Evolutionary conservation across 1,140 invertebrate genomes (phyloP).

Genomic region (Cotesia glomerata): DNA sequence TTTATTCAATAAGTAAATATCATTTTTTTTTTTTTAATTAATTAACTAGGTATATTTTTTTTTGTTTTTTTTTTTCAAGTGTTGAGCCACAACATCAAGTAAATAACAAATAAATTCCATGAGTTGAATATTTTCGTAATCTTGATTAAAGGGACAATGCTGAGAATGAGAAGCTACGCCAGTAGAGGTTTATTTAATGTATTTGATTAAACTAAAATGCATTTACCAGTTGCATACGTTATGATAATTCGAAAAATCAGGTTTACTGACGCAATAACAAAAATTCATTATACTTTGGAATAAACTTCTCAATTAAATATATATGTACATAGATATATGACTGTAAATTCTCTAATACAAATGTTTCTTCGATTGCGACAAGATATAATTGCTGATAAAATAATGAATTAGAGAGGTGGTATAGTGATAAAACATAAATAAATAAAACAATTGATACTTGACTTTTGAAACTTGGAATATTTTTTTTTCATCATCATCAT

Average conservation of each 20-base stretch:
- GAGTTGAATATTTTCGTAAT: conserved; percentile 5
- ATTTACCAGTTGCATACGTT: background rate
- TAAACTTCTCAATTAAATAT: too few species aligned
- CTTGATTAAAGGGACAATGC: conserved; percentile 7
- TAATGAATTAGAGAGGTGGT: background rate
- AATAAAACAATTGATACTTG: conserved; percentile 3
- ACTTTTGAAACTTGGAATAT: conserved; percentile 44
- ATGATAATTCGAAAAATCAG: background rate
- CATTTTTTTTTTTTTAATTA: background rate
- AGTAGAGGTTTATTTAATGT: background rate
- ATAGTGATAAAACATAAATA: background rate
- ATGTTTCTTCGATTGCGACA: background rate
- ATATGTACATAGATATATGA: too few species aligned
- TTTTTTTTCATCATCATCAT: conserved; percentile 38
- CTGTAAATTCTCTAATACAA: background rate
- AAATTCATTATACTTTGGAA: background rate
- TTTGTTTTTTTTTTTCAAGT: background rate
- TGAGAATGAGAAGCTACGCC: background rate
- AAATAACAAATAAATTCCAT: background rate
- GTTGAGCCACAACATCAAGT: background rate
- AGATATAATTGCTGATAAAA: background rate
- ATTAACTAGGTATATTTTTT: too few species aligned
- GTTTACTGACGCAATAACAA: background rate
- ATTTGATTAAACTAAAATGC: background rate
- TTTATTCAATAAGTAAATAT: background rate